A percentile compares a stretch with the other conserved stretches of the same genome.
Evolutionary conservation across 1,140 invertebrate genomes (phyloP).

Genomic region (Drosophila guanche): DNA sequence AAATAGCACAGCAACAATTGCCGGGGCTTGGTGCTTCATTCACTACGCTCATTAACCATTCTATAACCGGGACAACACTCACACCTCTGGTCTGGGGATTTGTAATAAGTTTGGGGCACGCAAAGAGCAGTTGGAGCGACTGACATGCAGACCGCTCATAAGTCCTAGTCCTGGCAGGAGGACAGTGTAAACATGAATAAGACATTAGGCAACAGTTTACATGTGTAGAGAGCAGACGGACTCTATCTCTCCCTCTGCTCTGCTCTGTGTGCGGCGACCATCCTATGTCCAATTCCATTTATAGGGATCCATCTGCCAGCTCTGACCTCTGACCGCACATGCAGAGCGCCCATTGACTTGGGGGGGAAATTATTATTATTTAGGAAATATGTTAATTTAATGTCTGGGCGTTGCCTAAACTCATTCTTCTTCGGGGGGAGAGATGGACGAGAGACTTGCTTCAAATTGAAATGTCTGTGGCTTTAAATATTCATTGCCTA

Average conservation of each 20-base stretch:
- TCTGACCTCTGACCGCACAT: constrained; percentile 16
- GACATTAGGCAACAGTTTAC: constrained; percentile 76
- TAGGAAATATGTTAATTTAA: constrained; percentile 81
- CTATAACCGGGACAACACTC: background rate
- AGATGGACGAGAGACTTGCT: background rate
- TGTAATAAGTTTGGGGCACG: constrained; percentile 75
- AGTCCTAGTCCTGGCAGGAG: constrained; percentile 20
- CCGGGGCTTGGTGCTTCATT: constrained; percentile 30
- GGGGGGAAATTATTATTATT: constrained; percentile 74
- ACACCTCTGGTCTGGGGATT: constrained; percentile 17
- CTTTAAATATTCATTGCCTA: constrained; percentile 72
- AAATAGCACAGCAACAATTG: constrained; percentile 54
- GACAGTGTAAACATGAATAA: constrained; percentile 77
- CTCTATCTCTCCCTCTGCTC: no score
- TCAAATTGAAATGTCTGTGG: constrained; percentile 67
- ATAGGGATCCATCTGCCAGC: constrained; percentile 20
- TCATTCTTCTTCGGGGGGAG: background rate
- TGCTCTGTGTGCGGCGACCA: background rate
- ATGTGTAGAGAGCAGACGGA: constrained; percentile 52
- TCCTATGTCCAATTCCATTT: constrained; percentile 35
- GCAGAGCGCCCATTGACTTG: background rate
- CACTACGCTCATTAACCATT: constrained; percentile 22
- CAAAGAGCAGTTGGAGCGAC: constrained; percentile 54
- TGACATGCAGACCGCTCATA: constrained; percentile 39
- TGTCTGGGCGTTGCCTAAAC: constrained; percentile 53